Evolutionary conservation across 2,888 invertebrate species (phyloP).

Genomic region (Amphipoea oculea): DNA sequence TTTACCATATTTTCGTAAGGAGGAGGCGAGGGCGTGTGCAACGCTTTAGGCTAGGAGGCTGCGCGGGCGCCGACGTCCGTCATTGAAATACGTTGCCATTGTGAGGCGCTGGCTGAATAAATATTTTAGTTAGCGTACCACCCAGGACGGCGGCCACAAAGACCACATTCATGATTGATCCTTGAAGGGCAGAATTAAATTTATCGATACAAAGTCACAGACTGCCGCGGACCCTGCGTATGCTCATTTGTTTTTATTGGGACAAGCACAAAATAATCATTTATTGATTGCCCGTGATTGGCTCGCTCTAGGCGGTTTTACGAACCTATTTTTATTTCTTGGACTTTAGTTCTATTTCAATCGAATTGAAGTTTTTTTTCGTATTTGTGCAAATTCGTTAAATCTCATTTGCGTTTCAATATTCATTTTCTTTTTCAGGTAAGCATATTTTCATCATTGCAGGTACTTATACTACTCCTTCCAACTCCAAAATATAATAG

Average conservation of each 20-base stretch:
- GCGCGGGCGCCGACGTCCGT: conserved; percentile 74
- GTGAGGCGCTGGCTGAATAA: conserved; percentile 85
- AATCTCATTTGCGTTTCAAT: not conserved
- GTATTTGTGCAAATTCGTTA: not conserved
- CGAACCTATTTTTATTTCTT: conserved; percentile 30
- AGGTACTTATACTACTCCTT: not conserved
- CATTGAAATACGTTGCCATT: conserved; percentile 89
- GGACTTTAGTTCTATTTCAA: conserved; percentile 18
- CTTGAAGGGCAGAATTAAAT: conserved; percentile 83
- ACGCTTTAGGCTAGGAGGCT: conserved; percentile 74
- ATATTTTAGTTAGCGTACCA: conserved; percentile 88
- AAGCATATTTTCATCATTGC: not conserved
- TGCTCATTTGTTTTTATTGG: conserved; percentile 62
- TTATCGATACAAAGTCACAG: conserved; percentile 68
- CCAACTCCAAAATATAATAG: conserved; percentile 5
- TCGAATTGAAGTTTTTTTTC: conserved; percentile 5
- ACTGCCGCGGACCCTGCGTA: conserved; percentile 59
- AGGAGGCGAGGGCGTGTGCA: conserved; percentile 62
- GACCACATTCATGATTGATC: conserved; percentile 84
- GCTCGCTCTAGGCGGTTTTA: conserved; percentile 41
- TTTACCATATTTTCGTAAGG: conserved; percentile 67
- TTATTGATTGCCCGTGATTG: conserved; percentile 63
- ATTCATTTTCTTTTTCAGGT: not conserved
- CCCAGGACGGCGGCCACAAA: conserved; percentile 85
- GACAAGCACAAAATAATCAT: conserved; percentile 61